These are phyloP conservation scores for Aleiodes sp. DNA, from an alignment of 1,140 invertebrate genomes.

Conservation along the genomic window DNA sequence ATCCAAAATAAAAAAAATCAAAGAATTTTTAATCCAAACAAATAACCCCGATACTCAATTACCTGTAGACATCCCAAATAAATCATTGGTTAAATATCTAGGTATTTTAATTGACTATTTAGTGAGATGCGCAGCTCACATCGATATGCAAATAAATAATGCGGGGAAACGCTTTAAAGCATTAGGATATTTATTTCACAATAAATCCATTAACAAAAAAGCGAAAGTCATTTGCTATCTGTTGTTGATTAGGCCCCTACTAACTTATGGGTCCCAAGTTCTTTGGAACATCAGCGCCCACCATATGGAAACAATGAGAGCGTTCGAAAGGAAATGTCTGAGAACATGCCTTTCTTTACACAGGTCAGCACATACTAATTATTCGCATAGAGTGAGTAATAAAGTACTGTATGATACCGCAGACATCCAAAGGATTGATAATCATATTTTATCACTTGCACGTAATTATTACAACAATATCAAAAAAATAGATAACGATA, in stretches of 20 bases:
- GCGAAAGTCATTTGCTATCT: constrained; percentile 22
- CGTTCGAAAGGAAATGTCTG: neutral
- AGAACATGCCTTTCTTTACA: neutral
- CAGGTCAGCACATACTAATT: neutral
- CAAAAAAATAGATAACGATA: neutral
- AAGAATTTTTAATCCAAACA: too few species aligned
- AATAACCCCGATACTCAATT: neutral
- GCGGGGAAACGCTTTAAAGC: neutral
- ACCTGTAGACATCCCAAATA: neutral
- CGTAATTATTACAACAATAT: neutral
- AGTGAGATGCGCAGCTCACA: neutral
- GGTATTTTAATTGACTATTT: constrained; percentile 7
- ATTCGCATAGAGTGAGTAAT: neutral
- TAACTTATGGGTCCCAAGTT: constrained; percentile 10
- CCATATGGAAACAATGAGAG: neutral
- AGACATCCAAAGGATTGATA: neutral
- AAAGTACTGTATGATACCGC: neutral
- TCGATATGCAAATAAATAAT: neutral
- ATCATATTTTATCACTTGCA: neutral
- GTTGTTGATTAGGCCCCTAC: constrained; percentile 32
- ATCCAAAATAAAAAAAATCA: too few species aligned
- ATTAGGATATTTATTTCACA: neutral
- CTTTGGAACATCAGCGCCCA: constrained; percentile 20
- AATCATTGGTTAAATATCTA: constrained; percentile 17
- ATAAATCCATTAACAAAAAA: neutral